phyloP scores from a whole-genome alignment of 2,113 vertebrate genomes.

The Brienomyrus longianalis region DNA sequence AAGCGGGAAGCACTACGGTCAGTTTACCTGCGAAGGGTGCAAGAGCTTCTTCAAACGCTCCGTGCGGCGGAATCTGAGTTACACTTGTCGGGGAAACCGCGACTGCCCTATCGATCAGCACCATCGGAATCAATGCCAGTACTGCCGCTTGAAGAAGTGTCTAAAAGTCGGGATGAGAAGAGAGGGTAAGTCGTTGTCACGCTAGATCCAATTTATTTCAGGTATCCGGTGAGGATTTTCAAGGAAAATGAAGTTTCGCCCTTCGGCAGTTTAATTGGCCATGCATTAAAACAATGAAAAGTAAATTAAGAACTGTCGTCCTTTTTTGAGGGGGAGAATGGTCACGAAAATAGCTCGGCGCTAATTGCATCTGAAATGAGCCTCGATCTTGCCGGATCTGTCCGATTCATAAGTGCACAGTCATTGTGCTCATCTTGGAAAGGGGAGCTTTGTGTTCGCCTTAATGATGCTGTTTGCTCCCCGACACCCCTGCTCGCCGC shows the following conservation, averaged over 20 bases:
- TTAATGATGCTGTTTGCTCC: constrained; percentile 57
- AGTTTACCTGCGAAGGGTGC: constrained; percentile 81
- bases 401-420: constrained; percentile 22
- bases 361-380: constrained; percentile 17
- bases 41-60: constrained; percentile 85
- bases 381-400: not conserved
- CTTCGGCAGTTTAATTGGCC: not conserved
- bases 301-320: not conserved
- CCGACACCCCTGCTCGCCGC: constrained; percentile 47
- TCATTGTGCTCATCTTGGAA: constrained; percentile 17
- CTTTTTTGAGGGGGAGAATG: not conserved
- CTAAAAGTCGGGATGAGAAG: constrained; percentile 77
- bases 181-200: constrained; percentile 57
- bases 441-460: constrained; percentile 44
- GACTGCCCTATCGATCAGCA: constrained; percentile 80
- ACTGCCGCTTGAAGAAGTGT: constrained; percentile 78
- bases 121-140: constrained; percentile 79
- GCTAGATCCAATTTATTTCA: not conserved
- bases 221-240: not conserved
- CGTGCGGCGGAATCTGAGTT: constrained; percentile 73
- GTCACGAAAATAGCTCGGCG: constrained; percentile 5
- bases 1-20: constrained; percentile 78
- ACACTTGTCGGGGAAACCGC: constrained; percentile 74
- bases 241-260: not conserved
- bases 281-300: not conserved